phyloP scores from a whole-genome alignment of 2,113 vertebrate species.

The Phoenicopterus ruber region DNA sequence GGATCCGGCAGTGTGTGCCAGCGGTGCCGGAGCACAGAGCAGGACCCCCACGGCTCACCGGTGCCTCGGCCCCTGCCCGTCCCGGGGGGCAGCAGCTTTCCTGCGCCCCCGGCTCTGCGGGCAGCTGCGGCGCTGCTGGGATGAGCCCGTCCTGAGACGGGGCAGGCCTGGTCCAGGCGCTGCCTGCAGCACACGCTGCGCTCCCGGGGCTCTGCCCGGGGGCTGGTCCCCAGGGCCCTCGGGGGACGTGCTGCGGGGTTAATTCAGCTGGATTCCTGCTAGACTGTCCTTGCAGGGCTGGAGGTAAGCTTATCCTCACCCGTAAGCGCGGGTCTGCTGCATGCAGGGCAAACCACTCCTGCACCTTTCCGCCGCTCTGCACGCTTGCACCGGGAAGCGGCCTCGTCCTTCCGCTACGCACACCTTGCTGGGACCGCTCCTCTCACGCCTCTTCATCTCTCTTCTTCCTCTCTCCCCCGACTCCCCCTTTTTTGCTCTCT shows the following conservation, averaged over 20 bases:
- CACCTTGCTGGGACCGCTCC: not conserved
- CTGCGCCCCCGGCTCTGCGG: fast-evolving
- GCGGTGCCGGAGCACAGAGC: not conserved
- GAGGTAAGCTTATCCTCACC: not conserved
- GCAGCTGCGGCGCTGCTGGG: fast-evolving
- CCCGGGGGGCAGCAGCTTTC: not conserved
- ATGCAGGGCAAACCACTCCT: not conserved
- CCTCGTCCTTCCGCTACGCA: not conserved
- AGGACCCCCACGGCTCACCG: fast-evolving
- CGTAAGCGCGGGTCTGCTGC: no score
- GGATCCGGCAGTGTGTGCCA: fast-evolving
- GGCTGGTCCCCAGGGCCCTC: fast-evolving
- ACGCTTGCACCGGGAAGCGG: fast-evolving
- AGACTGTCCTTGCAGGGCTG: not conserved
- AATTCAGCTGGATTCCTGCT: not conserved
- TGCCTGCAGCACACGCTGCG: not conserved
- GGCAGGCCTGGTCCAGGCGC: not conserved
- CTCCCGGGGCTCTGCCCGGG: not conserved
- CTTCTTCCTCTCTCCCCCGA: not conserved
- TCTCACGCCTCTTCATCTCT: not conserved
- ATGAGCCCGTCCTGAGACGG: not conserved
- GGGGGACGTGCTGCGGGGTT: not conserved
- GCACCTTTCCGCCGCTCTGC: not conserved
- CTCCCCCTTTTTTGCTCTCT: not conserved
- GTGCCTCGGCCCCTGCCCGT: not conserved